Evolutionary conservation across 2,888 invertebrate species (phyloP).

Genomic region (Macropis europaea): DNA sequence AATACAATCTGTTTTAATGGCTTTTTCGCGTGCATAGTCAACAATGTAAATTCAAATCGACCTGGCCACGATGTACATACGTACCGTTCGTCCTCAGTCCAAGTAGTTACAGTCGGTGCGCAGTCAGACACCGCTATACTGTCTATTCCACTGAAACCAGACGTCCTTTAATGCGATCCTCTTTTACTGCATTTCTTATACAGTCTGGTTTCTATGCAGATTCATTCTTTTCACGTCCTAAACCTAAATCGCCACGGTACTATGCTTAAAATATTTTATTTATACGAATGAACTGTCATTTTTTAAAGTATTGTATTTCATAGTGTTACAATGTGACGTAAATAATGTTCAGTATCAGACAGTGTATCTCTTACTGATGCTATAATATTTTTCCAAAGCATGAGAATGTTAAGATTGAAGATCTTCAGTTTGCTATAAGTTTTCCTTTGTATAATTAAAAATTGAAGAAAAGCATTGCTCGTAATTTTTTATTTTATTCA

Average conservation of each 20-base stretch:
- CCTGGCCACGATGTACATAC: no score
- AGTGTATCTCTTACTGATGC: no score
- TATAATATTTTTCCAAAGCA: no score
- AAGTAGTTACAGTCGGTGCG: constrained; percentile 10
- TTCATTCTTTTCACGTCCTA: not conserved
- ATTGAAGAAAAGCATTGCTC: no score
- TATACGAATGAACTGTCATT: no score
- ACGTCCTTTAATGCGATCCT: not conserved
- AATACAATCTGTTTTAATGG: constrained; percentile 3
- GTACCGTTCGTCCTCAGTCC: not conserved
- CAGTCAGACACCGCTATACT: not conserved
- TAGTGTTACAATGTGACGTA: no score
- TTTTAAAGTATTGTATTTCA: no score
- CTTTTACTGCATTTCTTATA: not conserved
- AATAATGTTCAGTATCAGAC: no score
- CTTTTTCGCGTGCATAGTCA: constrained; percentile 6
- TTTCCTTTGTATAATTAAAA: no score
- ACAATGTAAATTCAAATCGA: not conserved
- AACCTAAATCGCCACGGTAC: not conserved
- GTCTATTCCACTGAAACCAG: not conserved
- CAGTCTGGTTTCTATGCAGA: not conserved
- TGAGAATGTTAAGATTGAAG: no score
- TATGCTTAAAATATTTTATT: constrained; percentile 1
- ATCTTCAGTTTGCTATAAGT: no score
- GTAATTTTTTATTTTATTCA: no score